Percentiles rank a stretch among this genome's conserved stretches.
phyloP scores from a whole-genome alignment of 2,797 vertebrate genomes.

The Sebastes variabilis region DNA sequence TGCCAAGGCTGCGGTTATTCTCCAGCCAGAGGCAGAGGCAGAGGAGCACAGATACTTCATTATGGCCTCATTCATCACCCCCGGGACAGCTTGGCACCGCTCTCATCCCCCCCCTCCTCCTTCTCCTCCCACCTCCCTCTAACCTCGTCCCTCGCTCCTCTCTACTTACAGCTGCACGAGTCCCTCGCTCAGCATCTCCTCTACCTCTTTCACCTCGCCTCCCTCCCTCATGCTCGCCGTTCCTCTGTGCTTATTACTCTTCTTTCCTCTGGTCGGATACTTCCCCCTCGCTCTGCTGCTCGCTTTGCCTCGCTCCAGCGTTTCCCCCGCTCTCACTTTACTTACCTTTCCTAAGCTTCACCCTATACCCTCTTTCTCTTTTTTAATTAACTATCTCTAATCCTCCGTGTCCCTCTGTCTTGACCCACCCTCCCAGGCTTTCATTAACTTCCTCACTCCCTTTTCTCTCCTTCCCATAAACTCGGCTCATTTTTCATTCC shows the following conservation, averaged over 20 bases:
- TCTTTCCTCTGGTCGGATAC: constrained; percentile 22
- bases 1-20: constrained; percentile 75
- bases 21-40: constrained; percentile 63
- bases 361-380: constrained; percentile 15
- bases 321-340: constrained; percentile 8
- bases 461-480: constrained; percentile 21
- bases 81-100: constrained; percentile 72
- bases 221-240: constrained; percentile 14
- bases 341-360: constrained; percentile 58
- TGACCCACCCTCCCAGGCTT: constrained; percentile 49
- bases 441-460: constrained; percentile 47
- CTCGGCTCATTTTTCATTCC: constrained; percentile 38
- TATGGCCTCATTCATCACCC: constrained; percentile 83
- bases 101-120: constrained; percentile 33
- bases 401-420: constrained; percentile 43
- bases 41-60: constrained; percentile 78
- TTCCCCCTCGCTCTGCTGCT: constrained; percentile 10
- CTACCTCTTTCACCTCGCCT: constrained; percentile 29
- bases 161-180: constrained; percentile 39
- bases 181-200: constrained; percentile 35
- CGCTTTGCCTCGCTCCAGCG: background rate
- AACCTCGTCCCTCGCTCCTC: constrained; percentile 42
- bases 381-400: constrained; percentile 68
- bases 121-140: constrained; percentile 41
- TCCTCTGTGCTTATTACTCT: background rate